Evolutionary conservation across 2,888 invertebrate genomes (phyloP), one percentile per base, ranked within the genome.

Genomic region (Hymenopus coronatus): DNA sequence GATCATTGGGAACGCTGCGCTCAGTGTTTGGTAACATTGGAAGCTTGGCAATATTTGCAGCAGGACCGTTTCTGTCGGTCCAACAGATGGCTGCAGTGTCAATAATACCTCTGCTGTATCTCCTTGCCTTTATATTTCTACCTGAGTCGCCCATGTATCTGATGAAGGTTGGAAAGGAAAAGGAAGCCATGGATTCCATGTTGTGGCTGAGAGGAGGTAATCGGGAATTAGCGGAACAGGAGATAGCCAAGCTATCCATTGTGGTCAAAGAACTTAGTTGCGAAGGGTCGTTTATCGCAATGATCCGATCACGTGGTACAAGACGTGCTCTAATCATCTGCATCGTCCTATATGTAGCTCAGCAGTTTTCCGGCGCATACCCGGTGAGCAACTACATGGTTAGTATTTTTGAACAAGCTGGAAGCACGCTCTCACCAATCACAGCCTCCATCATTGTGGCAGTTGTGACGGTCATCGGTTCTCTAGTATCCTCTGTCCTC

Each of bases 91-190:
- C 96, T 12, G 93, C 94, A 92, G 92, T 94, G 0, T 95, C 95
- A 87, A 91, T 94, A 12, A 90, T 95, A 20, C 94, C 95, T 0
- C 91, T 94, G 0, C 14, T 94, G 0, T 94, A 94, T 84, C 89
- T 95, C 1, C 86, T 94, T 0, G 90, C 94, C 7, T 94, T 95
- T 90, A 91, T 94, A 20, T 92, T 92, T 82, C 91, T 95, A 93
- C 96, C 96, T 0, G 96, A 96, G 91, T 95, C 96, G 0, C 96
- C 96, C 0, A 93, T 95, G 0, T 94, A 93, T 89, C 92, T 94
- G 25, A 92, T 94, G 84, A 93, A 93, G 90, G 92, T 91, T 46
- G 94, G 94, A 20, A 92, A 93, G 25, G 88, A 91, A 86, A 93
- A 93, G 88, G 95, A 95, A 90, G 94, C 94, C 2, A 91, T 93